Evolutionary conservation across 2,888 invertebrate genomes (phyloP), one percentile per base, ranked within the genome.

Genomic region (Latheticus oryzae): DNA sequence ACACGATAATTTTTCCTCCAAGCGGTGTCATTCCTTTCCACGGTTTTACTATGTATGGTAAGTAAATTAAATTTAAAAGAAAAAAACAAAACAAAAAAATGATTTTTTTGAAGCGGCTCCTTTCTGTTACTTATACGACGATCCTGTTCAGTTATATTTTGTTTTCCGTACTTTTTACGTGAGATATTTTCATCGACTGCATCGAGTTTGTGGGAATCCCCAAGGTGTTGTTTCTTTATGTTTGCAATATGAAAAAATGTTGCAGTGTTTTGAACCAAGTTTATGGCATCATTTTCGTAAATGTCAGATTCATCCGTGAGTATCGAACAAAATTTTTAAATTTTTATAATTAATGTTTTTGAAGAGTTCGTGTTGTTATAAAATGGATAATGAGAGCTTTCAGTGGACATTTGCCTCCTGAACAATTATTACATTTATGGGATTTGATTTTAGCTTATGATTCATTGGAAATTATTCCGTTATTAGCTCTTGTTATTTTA

Each of bases 351-450:
- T 33, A n/a, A 2, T 33, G 13, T 13, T 12, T 5, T 40, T 52
- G 21, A 17, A 97, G 96, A 1, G 84, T 97, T 47, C 85, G 91
- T 70, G 87, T 97, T 15, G 94, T 95, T 1, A 95, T 97, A 76
- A 96, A 97, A 78, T 97, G 97, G 97, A 78, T 97, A 33, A 96
- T 97, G 89, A 83, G 96, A 62, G 97, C 93, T 1, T 97, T 97
- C 77, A 95, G 96, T 69, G 97, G 97, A 0, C 95, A 95, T 73
- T 81, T 97, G 37, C 91, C 94, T 0, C 95, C 95, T 0, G 95
- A 95, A 72, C 96, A 97, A 77, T 83, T 97, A 1, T 81, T 97
- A 1, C 86, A 92, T 28, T 81, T 97, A 7, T 97, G 97, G 97
- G 97, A 97, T 78, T 82, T 95, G 68, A 84, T 94, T 48, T 82